Percentiles rank a stretch among this genome's conserved stretches.
These are phyloP conservation scores for Eolophus roseicapilla DNA, from an alignment of 2,113 vertebrate species.

Conservation along the genomic window DNA sequence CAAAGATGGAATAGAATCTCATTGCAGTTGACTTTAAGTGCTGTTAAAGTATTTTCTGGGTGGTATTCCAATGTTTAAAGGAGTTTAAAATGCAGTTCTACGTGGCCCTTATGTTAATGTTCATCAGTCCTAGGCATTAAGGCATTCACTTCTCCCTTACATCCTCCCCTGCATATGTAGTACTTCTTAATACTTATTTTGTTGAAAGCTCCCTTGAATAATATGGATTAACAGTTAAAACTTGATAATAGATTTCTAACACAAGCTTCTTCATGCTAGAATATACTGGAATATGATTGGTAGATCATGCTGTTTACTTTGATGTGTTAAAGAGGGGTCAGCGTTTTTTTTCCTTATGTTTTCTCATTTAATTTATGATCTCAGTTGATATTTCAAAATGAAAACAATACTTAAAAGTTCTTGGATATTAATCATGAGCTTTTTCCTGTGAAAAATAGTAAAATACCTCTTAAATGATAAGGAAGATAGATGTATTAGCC, in stretches of 20 bases:
- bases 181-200: background rate
- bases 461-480: background rate
- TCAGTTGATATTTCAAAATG: background rate
- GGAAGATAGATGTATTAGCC: background rate
- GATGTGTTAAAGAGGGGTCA: background rate
- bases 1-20: background rate
- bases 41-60: background rate
- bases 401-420: background rate
- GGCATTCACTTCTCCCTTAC: background rate
- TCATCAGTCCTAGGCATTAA: background rate
- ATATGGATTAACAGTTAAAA: background rate
- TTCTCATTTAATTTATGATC: background rate
- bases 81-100: background rate
- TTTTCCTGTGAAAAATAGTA: background rate
- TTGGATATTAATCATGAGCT: background rate
- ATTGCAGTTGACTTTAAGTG: background rate
- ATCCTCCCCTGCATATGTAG: background rate
- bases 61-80: background rate
- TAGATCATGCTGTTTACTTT: background rate
- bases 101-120: background rate
- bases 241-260: background rate
- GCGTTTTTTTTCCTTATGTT: background rate
- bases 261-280: background rate
- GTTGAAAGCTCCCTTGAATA: background rate
- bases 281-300: background rate